Conservation (phyloP, 1,140 invertebrate species). For the Lepidurus packardi region DNA sequence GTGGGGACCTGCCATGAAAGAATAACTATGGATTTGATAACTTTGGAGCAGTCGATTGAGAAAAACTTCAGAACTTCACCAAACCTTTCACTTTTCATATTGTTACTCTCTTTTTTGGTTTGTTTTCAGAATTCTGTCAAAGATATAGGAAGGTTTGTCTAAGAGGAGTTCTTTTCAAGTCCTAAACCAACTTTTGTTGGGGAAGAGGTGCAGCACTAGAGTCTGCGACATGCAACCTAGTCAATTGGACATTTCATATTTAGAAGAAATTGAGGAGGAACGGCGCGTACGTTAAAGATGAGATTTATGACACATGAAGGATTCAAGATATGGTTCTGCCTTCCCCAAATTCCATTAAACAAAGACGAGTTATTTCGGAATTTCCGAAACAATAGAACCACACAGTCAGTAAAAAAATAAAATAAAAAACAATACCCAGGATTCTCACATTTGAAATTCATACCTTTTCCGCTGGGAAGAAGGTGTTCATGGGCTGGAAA, state of each 20-base stretch:
- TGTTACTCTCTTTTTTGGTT: background rate
- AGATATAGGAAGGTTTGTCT: background rate
- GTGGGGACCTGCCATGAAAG: background rate
- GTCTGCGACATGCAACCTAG: background rate
- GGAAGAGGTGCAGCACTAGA: background rate
- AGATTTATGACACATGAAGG: too few relatives aligned
- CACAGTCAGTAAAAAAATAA: too few relatives aligned
- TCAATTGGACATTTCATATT: slow-evolving; percentile 2
- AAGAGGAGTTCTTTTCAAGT: background rate
- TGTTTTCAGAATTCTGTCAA: background rate
- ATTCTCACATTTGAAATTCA: background rate
- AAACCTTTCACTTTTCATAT: background rate
- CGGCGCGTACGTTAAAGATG: background rate
- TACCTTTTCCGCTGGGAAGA: background rate
- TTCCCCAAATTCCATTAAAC: too few relatives aligned
- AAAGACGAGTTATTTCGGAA: too few relatives aligned
- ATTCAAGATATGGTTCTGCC: too few relatives aligned
- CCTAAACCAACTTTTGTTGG: background rate
- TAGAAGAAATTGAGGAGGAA: background rate
- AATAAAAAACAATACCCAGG: too few relatives aligned
- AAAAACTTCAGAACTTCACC: background rate
- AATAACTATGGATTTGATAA: background rate
- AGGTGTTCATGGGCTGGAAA: background rate
- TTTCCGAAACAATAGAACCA: too few relatives aligned
- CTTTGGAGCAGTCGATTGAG: background rate